phyloP scores from a whole-genome alignment of 1,140 invertebrate species.

The Brachystomella parvula region DNA sequence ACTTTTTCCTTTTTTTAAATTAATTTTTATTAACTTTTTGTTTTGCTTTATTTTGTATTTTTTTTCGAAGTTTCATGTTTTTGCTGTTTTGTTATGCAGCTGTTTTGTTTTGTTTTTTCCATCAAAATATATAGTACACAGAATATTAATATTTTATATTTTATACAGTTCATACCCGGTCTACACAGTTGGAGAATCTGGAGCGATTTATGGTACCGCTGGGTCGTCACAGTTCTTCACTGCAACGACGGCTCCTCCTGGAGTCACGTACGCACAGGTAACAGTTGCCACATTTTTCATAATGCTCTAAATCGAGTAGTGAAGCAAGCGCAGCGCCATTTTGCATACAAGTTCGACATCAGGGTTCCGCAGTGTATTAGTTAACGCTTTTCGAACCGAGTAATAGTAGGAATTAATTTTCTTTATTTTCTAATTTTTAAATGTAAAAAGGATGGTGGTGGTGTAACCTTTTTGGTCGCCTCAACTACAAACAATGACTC shows the following conservation, averaged over 20 bases:
- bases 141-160: no score
- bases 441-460: conserved; percentile 46
- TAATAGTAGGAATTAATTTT: not conserved
- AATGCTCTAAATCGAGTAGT: no score
- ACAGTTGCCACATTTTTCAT: conserved; percentile 20
- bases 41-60: not conserved
- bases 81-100: no score
- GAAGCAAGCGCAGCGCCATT: no score
- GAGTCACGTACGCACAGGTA: conserved; percentile 50
- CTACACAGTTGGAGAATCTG: conserved; percentile 64
- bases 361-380: conserved; percentile 4
- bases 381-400: not conserved
- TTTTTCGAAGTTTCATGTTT: no score
- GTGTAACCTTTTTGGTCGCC: conserved; percentile 53
- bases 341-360: conserved; percentile 32
- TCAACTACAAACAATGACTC: conserved; percentile 49
- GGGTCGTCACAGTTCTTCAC: conserved; percentile 54
- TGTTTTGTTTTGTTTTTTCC: no score
- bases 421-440: not conserved
- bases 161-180: conserved; percentile 66
- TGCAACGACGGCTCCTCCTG: conserved; percentile 44
- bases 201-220: conserved; percentile 60
- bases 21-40: not conserved
- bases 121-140: no score
- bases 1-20: conserved; percentile 2